phyloP scores from a whole-genome alignment of 2,888 invertebrate genomes.

The Exephanes ischioxanthus region DNA sequence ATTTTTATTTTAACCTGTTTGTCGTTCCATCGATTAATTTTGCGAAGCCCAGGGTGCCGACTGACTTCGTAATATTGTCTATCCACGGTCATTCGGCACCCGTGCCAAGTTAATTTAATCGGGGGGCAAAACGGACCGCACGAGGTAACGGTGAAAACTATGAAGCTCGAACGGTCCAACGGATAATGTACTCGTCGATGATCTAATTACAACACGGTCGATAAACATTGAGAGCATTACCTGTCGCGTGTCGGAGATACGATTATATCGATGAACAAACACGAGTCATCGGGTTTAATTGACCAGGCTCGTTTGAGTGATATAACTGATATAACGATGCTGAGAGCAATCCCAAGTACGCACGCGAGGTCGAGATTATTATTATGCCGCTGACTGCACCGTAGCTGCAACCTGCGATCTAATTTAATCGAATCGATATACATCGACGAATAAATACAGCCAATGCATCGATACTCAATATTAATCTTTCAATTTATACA shows the following conservation, averaged over 20 bases:
- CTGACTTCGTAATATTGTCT: conserved; percentile 42
- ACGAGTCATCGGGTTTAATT: conserved; percentile 53
- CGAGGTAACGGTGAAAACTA: conserved; percentile 48
- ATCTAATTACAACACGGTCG: conserved; percentile 51
- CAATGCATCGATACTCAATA: too few species aligned
- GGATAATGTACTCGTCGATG: conserved; percentile 30
- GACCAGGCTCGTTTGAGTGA: conserved; percentile 9
- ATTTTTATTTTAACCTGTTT: too few species aligned
- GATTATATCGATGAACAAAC: conserved; percentile 20
- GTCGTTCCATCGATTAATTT: conserved; percentile 30
- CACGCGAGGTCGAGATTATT: conserved; percentile 37
- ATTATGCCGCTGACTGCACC: conserved; percentile 9
- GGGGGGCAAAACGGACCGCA: neutral
- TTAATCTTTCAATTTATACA: too few species aligned
- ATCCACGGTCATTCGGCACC: neutral
- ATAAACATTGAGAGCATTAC: conserved; percentile 36
- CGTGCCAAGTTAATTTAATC: conserved; percentile 38
- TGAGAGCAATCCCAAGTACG: conserved; percentile 14
- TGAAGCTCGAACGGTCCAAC: conserved; percentile 1
- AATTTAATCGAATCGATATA: neutral
- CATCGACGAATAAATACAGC: too few species aligned
- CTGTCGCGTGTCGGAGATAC: neutral
- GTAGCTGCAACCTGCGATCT: neutral
- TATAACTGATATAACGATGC: conserved; percentile 32
- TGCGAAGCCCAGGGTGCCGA: neutral